Evolutionary conservation across 2,113 vertebrate genomes (phyloP).

Genomic region (Stegastes partitus): DNA sequence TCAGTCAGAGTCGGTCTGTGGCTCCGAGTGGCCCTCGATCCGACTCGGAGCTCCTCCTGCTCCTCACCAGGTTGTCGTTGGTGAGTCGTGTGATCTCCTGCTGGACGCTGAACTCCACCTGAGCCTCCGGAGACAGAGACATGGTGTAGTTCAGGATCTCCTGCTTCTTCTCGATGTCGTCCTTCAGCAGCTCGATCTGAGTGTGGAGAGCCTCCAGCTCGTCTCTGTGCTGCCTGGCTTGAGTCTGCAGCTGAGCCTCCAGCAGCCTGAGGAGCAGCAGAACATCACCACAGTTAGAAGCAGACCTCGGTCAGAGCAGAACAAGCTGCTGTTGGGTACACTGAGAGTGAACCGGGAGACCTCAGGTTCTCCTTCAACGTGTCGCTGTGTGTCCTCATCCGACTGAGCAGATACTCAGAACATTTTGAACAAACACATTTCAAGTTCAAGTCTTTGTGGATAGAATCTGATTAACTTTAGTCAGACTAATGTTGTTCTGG

Average conservation of each 20-base stretch:
- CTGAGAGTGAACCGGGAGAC: no score
- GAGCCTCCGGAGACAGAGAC: constrained; percentile 89
- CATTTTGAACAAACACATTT: no score
- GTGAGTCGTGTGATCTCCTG: constrained; percentile 95
- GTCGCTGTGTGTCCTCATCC: no score
- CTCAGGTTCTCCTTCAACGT: no score
- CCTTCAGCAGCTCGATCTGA: constrained; percentile 86
- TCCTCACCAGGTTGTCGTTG: constrained; percentile 93
- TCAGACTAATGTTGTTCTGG: no score
- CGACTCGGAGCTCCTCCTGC: not conserved
- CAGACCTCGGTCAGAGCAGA: no score
- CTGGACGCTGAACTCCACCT: constrained; percentile 93
- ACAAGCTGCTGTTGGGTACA: no score
- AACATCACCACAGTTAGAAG: no score
- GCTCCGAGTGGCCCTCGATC: no score
- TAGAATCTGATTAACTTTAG: no score
- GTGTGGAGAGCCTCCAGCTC: constrained; percentile 87
- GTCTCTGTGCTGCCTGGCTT: constrained; percentile 86
- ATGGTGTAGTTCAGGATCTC: constrained; percentile 88
- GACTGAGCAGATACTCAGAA: no score
- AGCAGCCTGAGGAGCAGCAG: constrained; percentile 84
- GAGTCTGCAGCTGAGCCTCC: constrained; percentile 92
- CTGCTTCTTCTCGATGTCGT: constrained; percentile 91
- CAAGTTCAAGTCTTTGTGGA: no score
- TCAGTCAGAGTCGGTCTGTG: not conserved